Conservation (phyloP, 2,888 invertebrate genomes). For the Andrena trimmerana region DNA sequence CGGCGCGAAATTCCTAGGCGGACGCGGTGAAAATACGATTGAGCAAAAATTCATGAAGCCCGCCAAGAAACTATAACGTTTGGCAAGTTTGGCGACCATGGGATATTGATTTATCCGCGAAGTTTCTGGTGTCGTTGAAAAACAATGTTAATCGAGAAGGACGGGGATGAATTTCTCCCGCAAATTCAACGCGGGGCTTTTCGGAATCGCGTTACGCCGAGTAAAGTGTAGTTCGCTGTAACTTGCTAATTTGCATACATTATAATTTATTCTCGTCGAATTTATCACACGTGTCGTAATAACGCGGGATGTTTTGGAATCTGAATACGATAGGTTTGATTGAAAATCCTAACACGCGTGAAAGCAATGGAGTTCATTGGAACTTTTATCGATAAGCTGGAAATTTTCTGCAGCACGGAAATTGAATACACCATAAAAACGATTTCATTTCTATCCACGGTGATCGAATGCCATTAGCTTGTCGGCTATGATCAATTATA, state of each 20-base stretch:
- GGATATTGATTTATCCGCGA: constrained; percentile 20
- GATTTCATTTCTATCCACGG: background rate
- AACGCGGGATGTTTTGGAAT: background rate
- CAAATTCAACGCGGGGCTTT: background rate
- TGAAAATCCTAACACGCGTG: background rate
- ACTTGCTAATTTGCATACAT: background rate
- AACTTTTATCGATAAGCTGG: background rate
- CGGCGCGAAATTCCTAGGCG: background rate
- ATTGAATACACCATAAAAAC: background rate
- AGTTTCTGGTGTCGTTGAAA: background rate
- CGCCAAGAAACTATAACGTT: constrained; percentile 16
- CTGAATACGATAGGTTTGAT: background rate
- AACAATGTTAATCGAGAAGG: constrained; percentile 10
- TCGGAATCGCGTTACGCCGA: background rate
- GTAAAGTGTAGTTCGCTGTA: background rate
- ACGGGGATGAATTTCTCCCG: background rate
- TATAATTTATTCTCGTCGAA: constrained; percentile 4
- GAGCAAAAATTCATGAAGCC: constrained; percentile 29
- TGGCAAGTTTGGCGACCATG: constrained; percentile 2
- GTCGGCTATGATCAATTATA: background rate
- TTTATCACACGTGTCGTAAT: background rate
- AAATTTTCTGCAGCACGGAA: background rate
- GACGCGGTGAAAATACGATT: constrained; percentile 10
- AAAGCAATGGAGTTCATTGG: background rate
- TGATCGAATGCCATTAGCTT: background rate